phyloP scores from a whole-genome alignment of 92 coral and sea anemone genomes.

The Umimayanthus kanabou region DNA sequence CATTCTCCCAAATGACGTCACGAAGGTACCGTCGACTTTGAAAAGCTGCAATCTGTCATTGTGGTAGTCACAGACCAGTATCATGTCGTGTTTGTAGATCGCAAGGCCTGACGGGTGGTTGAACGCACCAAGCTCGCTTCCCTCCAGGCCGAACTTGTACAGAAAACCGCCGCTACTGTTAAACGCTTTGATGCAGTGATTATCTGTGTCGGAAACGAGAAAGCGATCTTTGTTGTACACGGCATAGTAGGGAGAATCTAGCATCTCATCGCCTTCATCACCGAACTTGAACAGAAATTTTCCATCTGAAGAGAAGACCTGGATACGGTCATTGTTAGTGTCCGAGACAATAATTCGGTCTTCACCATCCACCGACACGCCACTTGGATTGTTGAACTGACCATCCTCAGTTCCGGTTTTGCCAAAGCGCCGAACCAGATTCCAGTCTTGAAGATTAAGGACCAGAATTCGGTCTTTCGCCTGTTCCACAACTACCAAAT shows the following conservation, averaged over 20 bases:
- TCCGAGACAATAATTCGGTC: slow-evolving; percentile 34
- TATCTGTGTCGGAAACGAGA: slow-evolving; percentile 44
- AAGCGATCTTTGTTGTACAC: slow-evolving; percentile 13
- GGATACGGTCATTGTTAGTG: slow-evolving; percentile 42
- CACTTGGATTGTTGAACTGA: slow-evolving; percentile 33
- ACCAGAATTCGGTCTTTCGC: slow-evolving; percentile 30
- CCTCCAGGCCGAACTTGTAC: slow-evolving; percentile 42
- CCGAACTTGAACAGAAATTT: slow-evolving; percentile 26
- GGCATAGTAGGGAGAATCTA: slow-evolving; percentile 36
- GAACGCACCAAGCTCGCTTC: slow-evolving; percentile 31
- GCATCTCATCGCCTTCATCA: slow-evolving; percentile 8
- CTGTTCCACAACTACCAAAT: slow-evolving; percentile 37
- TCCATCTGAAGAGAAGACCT: slow-evolving; percentile 31
- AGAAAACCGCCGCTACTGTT: slow-evolving; percentile 9
- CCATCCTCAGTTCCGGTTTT: slow-evolving; percentile 24
- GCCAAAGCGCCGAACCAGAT: slow-evolving; percentile 37
- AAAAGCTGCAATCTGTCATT: slow-evolving; percentile 45
- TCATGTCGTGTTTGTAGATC: slow-evolving; percentile 19
- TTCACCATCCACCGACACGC: slow-evolving; percentile 6
- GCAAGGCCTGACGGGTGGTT: slow-evolving; percentile 41
- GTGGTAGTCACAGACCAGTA: slow-evolving; percentile 47
- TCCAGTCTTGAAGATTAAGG: slow-evolving; percentile 22
- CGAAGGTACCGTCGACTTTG: slow-evolving; percentile 40
- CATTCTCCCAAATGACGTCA: slow-evolving; percentile 41
- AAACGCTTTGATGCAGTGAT: slow-evolving; percentile 46